Conservation (phyloP, 2,113 vertebrate species). For the Amphiprion ocellaris region DNA sequence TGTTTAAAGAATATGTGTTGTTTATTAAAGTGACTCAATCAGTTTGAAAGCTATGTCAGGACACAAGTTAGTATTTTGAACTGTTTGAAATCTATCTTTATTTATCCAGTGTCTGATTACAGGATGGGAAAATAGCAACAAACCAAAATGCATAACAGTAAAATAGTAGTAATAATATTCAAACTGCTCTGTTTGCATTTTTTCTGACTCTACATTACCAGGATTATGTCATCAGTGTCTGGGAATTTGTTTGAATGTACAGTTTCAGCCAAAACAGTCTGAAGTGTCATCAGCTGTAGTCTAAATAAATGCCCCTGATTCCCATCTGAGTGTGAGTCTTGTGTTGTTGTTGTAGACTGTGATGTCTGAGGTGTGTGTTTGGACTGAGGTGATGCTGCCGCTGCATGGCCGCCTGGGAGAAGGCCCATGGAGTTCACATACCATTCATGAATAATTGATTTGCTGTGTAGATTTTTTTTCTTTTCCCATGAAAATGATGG, state of each 20-base stretch:
- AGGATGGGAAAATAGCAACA: not conserved
- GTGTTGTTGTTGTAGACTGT: conserved; percentile 19
- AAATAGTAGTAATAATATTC: not conserved
- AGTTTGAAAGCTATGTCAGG: too few relatives aligned
- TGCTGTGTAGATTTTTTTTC: conserved; percentile 2
- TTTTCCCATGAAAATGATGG: conserved; percentile 56
- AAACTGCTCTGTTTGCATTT: not conserved
- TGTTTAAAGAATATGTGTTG: too few relatives aligned
- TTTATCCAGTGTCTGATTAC: too few relatives aligned
- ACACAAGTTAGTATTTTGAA: too few relatives aligned
- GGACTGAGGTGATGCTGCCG: conserved; percentile 18
- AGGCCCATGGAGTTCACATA: conserved; percentile 35
- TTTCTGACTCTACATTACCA: not conserved
- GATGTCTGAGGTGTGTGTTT: conserved; percentile 67
- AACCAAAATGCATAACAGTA: not conserved
- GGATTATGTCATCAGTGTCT: conserved; percentile 21
- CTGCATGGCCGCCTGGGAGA: not conserved
- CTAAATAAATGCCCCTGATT: conserved; percentile 56
- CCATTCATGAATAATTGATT: conserved; percentile 58
- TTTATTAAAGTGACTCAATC: too few relatives aligned
- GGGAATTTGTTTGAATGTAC: conserved; percentile 18
- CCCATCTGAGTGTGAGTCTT: conserved; percentile 10
- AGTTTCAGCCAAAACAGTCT: conserved; percentile 37
- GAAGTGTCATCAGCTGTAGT: conserved; percentile 35
- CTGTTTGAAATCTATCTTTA: too few relatives aligned